Evolutionary conservation across 1,140 invertebrate species (phyloP), one percentile per base, ranked within the genome.

Genomic region (Plodia interpunctella): DNA sequence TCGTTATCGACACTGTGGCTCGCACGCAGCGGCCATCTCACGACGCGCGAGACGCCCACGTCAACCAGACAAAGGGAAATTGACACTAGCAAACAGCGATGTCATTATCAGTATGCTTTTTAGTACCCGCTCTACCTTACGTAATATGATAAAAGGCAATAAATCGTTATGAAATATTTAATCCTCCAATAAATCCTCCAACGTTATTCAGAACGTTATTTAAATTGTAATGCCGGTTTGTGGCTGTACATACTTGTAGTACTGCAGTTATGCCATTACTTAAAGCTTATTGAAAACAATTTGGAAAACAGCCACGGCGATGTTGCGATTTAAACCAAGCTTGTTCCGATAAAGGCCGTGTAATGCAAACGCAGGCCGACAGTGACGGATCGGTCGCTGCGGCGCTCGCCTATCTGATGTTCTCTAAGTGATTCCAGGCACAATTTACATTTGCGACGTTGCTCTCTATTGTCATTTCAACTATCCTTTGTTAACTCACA

Each of bases 241-340:
- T 64, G 60, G 71, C 65, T 64, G 61, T 65, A 54, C 57, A 20
- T 60, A 66, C 68, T n/a, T n/a, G n/a, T n/a, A 74, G 70, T 72
- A 70, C 60, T 72, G 69, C 63, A 61, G 71, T 78, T 84, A 32
- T 32, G 78, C 71, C 76, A 82, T 84, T 84, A 81, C 73, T 81
- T 79, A 75, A 81, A 77, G 76, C 76, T 81, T 84, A 87, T 86
- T 83, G 83, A 80, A 87, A 88, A 87, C 82, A 85, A 87, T 88
- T 87, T 87, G 83, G 86, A 79, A 79, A 86, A 87, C 86, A 87
- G 76, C 68, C 69, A 74, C 72, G 77, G 74, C 78, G 83, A 87
- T 86, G 81, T 83, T 75, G 78, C 83, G 81, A 87, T 87, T 85
- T 76, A 80, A 84, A 77, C 66, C 71, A 75, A 75, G 74, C 83